Evolutionary conservation across 2,888 invertebrate genomes (phyloP).

Genomic region (Torymus aiolomorphi): DNA sequence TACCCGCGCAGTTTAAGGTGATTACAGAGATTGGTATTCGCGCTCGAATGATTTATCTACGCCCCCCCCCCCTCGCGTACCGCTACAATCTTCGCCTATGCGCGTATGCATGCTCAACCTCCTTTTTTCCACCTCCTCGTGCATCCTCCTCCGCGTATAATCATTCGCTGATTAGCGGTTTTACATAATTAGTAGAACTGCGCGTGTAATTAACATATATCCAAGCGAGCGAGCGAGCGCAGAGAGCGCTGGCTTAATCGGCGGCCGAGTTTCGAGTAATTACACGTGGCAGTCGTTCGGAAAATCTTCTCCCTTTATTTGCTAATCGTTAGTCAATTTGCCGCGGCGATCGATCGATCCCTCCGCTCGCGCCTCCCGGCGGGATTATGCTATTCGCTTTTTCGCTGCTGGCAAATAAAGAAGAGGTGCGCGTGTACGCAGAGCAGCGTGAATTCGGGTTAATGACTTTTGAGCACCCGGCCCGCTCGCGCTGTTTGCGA

Average conservation of each 20-base stretch:
- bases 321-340: slow-evolving; percentile 45
- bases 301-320: slow-evolving; percentile 43
- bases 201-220: no score
- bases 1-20: slow-evolving; percentile 46
- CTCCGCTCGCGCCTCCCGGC: neutral
- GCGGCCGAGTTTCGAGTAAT: slow-evolving; percentile 32
- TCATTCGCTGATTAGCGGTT: slow-evolving; percentile 24
- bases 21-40: slow-evolving; percentile 53
- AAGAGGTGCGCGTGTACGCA: neutral
- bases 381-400: neutral
- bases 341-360: slow-evolving; percentile 17
- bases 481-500: slow-evolving; percentile 17
- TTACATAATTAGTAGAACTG: slow-evolving; percentile 21
- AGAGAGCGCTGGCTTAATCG: slow-evolving; percentile 17
- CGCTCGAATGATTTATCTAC: slow-evolving; percentile 44
- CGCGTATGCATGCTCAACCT: neutral
- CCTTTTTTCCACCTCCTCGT: neutral
- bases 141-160: slow-evolving; percentile 7
- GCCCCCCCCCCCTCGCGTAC: neutral
- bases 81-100: neutral
- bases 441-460: slow-evolving; percentile 32
- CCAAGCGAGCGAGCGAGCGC: no score
- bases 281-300: slow-evolving; percentile 22
- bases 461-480: slow-evolving; percentile 37
- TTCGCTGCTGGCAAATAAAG: no score